phyloP scores from a whole-genome alignment of 2,797 vertebrate genomes.

The Enteromius thamalakanensis region DNA sequence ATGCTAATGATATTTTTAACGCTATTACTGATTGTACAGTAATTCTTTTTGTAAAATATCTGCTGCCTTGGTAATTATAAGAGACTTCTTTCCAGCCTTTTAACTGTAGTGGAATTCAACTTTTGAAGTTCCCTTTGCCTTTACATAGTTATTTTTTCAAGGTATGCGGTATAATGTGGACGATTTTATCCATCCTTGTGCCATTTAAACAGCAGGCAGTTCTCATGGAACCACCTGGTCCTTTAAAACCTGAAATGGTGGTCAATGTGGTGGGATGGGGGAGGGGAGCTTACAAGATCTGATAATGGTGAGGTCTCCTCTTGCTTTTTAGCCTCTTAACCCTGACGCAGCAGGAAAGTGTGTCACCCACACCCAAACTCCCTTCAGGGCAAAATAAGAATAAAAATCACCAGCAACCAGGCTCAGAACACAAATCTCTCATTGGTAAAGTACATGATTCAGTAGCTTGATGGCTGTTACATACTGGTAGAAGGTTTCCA shows the following conservation, averaged over 20 bases:
- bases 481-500: neutral
- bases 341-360: conserved; percentile 58
- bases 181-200: conserved; percentile 6
- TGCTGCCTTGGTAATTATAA: neutral
- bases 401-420: conserved; percentile 28
- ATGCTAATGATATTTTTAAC: neutral
- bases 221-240: conserved; percentile 47
- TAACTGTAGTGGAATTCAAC: neutral
- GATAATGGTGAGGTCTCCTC: conserved; percentile 53
- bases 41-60: neutral
- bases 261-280: conserved; percentile 56
- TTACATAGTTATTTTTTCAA: neutral
- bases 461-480: conserved; percentile 6
- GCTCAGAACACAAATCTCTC: neutral
- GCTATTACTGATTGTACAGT: neutral
- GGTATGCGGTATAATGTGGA: neutral
- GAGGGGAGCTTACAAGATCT: conserved; percentile 55
- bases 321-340: conserved; percentile 57
- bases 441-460: neutral
- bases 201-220: conserved; percentile 34
- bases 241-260: conserved; percentile 64
- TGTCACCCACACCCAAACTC: conserved; percentile 23
- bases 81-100: neutral
- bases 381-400: conserved; percentile 8
- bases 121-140: neutral